Evolutionary conservation across 2,888 invertebrate species (phyloP).

Genomic region (Eulithis testata): DNA sequence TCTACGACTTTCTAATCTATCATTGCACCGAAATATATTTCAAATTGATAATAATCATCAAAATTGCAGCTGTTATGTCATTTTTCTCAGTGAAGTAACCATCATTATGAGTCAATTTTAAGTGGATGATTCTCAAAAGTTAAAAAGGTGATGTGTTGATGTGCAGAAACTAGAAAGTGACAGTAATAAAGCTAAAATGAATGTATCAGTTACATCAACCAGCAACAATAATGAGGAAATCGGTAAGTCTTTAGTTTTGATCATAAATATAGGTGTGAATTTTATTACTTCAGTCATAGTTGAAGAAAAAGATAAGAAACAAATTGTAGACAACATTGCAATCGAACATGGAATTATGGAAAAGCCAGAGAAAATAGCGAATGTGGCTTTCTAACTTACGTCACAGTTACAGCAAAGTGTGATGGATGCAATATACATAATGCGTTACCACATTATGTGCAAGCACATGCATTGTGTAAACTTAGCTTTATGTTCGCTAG

Average conservation of each 20-base stretch:
- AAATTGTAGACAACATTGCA: not conserved
- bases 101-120: constrained; percentile 32
- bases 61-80: constrained; percentile 37
- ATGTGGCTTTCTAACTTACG: constrained; percentile 30
- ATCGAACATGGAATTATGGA: constrained; percentile 11
- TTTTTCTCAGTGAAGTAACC: constrained; percentile 32
- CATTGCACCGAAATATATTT: constrained; percentile 33
- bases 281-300: not conserved
- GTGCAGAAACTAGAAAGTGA: constrained; percentile 41
- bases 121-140: constrained; percentile 39
- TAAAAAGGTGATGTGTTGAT: constrained; percentile 49
- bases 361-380: constrained; percentile 25
- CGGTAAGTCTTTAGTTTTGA: constrained; percentile 59
- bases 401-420: constrained; percentile 24
- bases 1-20: constrained; percentile 39
- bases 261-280: too few species aligned
- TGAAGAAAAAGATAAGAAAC: not conserved
- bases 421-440: constrained; percentile 25
- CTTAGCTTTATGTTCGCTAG: constrained; percentile 23
- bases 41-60: constrained; percentile 39
- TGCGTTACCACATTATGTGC: constrained; percentile 21
- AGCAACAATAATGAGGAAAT: constrained; percentile 66
- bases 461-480: constrained; percentile 29
- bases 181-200: constrained; percentile 58
- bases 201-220: constrained; percentile 60